Percentiles rank a stretch among this genome's conserved stretches.
Evolutionary conservation across 1,140 invertebrate species (phyloP).

Genomic region (Vanessa atalanta): DNA sequence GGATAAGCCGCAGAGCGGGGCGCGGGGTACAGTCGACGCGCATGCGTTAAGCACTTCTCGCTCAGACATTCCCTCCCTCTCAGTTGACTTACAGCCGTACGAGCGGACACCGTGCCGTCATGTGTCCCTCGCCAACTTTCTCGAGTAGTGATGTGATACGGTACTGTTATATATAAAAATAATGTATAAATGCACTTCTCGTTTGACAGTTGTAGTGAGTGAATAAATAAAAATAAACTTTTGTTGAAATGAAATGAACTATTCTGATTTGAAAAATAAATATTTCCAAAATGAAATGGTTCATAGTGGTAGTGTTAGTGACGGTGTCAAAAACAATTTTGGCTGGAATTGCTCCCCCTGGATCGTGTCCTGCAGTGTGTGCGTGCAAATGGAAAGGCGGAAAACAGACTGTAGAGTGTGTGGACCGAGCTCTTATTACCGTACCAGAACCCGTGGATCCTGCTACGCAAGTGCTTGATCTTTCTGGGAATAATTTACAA

Average conservation of each 20-base stretch:
- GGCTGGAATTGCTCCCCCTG: conserved; percentile 69
- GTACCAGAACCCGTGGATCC: conserved; percentile 91
- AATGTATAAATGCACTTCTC: conserved; percentile 38
- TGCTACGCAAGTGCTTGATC: conserved; percentile 93
- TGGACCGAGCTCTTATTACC: conserved; percentile 88
- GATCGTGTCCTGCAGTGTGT: conserved; percentile 88
- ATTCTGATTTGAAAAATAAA: conserved; percentile 44
- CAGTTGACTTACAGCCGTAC: conserved; percentile 68
- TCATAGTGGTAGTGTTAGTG: conserved; percentile 68
- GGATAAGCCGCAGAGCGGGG: conserved; percentile 76
- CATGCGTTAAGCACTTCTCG: conserved; percentile 68
- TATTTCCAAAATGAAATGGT: conserved; percentile 72
- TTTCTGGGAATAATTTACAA: conserved; percentile 92
- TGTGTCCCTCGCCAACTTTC: conserved; percentile 73
- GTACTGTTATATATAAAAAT: conserved; percentile 56
- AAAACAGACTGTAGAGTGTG: conserved; percentile 94
- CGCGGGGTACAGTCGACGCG: conserved; percentile 58
- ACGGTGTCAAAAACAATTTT: conserved; percentile 65
- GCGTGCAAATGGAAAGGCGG: conserved; percentile 96
- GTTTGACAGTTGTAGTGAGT: conserved; percentile 43
- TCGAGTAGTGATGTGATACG: conserved; percentile 79
- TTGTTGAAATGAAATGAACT: conserved; percentile 50
- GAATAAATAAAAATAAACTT: conserved; percentile 27
- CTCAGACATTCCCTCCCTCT: conserved; percentile 69
- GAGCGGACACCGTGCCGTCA: conserved; percentile 63